phyloP scores from a whole-genome alignment of 2,113 vertebrate genomes.

The Tichodroma muraria region DNA sequence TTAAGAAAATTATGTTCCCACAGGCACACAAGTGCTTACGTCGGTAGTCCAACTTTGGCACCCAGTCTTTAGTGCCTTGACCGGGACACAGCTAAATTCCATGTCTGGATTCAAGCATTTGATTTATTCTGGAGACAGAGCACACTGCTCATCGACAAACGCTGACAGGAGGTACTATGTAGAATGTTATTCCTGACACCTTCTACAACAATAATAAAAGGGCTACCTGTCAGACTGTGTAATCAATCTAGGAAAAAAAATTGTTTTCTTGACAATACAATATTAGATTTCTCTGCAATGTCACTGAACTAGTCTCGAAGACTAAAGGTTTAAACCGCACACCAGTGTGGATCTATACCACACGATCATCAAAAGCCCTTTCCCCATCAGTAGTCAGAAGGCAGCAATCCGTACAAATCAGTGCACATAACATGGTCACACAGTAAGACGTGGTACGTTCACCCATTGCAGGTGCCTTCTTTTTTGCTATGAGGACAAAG shows the following conservation, averaged over 20 bases:
- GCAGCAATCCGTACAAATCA: background rate
- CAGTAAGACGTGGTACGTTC: background rate
- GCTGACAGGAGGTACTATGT: background rate
- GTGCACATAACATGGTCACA: fast-evolving
- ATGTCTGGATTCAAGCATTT: background rate
- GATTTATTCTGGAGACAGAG: background rate
- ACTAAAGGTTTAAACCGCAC: background rate
- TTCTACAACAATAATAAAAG: slow-evolving; percentile 9
- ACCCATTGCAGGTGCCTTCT: background rate
- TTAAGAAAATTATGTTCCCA: background rate
- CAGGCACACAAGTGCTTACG: background rate
- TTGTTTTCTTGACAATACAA: slow-evolving; percentile 4
- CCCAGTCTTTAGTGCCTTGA: background rate
- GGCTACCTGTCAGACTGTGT: background rate
- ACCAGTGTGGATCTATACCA: background rate
- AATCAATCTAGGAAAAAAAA: slow-evolving; percentile 1
- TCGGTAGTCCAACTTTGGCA: background rate
- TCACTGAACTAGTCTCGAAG: background rate
- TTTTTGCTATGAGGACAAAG: background rate
- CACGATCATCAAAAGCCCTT: background rate
- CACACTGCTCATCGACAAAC: background rate
- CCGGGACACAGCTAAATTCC: background rate
- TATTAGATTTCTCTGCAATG: background rate
- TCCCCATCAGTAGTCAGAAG: background rate
- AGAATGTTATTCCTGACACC: background rate